phyloP scores from a whole-genome alignment of 37 sponge, comb jelly and placozoan genomes.

The Bolinopsis microptera region DNA sequence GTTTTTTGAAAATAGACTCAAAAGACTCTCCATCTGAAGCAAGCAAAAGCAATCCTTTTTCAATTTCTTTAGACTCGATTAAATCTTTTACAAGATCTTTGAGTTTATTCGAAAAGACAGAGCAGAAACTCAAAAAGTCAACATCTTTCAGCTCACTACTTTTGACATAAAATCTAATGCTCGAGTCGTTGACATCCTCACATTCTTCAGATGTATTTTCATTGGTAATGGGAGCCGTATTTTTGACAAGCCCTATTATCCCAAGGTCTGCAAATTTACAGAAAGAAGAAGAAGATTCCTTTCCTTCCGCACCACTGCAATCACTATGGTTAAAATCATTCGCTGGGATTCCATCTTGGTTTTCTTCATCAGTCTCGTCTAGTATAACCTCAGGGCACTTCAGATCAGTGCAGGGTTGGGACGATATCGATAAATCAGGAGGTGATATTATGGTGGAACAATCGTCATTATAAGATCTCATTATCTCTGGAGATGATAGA shows the following conservation, averaged over 20 bases:
- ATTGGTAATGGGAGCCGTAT: not conserved
- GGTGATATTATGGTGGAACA: not conserved
- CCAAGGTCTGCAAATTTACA: not conserved
- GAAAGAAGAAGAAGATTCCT: not conserved
- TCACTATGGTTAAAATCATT: no score
- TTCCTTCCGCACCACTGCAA: no score
- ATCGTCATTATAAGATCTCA: not conserved
- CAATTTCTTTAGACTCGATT: not conserved
- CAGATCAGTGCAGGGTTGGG: not conserved
- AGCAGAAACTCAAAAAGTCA: not conserved
- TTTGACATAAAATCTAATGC: no score
- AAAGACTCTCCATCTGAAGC: not conserved
- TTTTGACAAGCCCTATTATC: not conserved
- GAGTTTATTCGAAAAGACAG: not conserved
- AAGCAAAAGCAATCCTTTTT: not conserved
- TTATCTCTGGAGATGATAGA: conserved; percentile 17
- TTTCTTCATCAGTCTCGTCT: not conserved
- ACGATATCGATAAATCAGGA: not conserved
- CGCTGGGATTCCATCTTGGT: no score
- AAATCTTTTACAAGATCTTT: not conserved
- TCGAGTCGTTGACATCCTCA: not conserved
- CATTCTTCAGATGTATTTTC: not conserved
- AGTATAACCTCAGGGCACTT: not conserved
- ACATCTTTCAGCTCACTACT: no score
- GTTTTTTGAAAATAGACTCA: not conserved